Percentiles rank a stretch among this genome's conserved stretches.
phyloP scores from a whole-genome alignment of 2,797 vertebrate genomes.

The Tolypeutes matacus region DNA sequence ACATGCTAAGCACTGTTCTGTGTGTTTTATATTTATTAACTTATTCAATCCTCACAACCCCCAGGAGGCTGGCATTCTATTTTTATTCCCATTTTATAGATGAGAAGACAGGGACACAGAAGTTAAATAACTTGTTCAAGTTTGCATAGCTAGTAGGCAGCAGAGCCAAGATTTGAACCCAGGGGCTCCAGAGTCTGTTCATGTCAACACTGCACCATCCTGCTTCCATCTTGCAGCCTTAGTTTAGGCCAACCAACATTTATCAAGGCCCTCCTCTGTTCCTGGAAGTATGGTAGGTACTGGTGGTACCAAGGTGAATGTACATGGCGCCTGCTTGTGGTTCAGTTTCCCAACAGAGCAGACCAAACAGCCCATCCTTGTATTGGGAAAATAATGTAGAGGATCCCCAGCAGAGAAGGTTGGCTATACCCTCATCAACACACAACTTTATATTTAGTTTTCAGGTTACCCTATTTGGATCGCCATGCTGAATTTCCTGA shows the following conservation, averaged over 20 bases:
- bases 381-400: background rate
- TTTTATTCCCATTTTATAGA: conserved; percentile 34
- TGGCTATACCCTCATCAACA: background rate
- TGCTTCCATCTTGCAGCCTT: background rate
- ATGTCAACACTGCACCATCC: background rate
- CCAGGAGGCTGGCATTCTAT: background rate
- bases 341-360: background rate
- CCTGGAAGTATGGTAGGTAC: background rate
- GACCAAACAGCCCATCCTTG: too few species aligned
- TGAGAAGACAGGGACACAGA: background rate
- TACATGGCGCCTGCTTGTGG: background rate
- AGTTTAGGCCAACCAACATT: background rate
- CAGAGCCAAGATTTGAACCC: background rate
- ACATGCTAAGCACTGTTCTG: background rate
- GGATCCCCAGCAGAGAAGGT: background rate
- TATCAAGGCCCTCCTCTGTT: background rate
- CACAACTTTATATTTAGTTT: background rate
- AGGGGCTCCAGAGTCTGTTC: background rate
- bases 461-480: background rate
- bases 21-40: background rate
- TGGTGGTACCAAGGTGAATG: background rate
- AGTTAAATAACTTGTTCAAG: background rate
- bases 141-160: background rate
- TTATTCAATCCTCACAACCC: background rate
- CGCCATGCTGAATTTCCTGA: background rate